These are phyloP conservation scores for Catharus ustulatus DNA, from an alignment of 2,797 vertebrate genomes.

Conservation along the genomic window DNA sequence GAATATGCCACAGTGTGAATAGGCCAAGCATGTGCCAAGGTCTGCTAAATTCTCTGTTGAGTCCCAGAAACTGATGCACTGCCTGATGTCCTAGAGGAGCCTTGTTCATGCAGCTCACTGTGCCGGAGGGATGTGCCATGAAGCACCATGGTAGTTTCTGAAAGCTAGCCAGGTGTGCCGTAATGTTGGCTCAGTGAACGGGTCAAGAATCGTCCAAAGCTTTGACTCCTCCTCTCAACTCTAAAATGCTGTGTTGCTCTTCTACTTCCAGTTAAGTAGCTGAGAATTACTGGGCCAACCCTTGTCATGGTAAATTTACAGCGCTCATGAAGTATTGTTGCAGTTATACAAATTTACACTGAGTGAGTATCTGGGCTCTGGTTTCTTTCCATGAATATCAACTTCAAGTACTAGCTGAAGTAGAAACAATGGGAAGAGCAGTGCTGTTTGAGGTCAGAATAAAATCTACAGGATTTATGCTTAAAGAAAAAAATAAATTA, in stretches of 20 bases:
- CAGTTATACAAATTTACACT: not conserved
- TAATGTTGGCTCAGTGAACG: not conserved
- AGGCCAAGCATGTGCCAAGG: not conserved
- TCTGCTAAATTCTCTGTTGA: not conserved
- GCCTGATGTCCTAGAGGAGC: not conserved
- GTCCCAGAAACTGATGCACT: not conserved
- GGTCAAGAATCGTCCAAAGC: not conserved
- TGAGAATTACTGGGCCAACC: not conserved
- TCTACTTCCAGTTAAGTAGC: not conserved
- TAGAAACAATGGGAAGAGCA: not conserved
- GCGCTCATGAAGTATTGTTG: fast-evolving
- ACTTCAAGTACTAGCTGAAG: not conserved
- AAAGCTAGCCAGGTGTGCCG: not conserved
- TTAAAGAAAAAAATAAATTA: not conserved
- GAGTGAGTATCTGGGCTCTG: not conserved
- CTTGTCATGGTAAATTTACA: not conserved
- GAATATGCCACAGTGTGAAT: not conserved
- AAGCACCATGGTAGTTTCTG: not conserved
- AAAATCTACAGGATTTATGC: not conserved
- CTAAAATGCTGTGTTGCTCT: not conserved
- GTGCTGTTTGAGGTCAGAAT: not conserved
- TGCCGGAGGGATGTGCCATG: not conserved
- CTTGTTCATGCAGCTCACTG: fast-evolving
- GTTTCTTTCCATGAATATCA: not conserved
- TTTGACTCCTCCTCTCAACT: not conserved